phyloP scores from a whole-genome alignment of 2,113 vertebrate species.

The Mola mola region DNA sequence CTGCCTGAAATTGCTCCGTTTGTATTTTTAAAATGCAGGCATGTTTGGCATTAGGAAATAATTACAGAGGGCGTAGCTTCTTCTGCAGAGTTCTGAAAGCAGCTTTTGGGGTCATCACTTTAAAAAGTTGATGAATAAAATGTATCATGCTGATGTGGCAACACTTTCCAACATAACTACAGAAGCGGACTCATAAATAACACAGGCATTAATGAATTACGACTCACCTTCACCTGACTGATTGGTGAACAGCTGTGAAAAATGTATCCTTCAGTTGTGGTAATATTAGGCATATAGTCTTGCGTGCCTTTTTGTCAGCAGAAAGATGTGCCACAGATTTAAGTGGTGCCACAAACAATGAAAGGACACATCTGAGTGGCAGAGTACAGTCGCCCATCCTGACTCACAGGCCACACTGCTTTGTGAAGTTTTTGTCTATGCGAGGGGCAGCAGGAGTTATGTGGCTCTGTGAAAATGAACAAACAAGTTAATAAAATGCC shows the following conservation, averaged over 20 bases:
- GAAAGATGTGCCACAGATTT: conserved; percentile 32
- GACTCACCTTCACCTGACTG: conserved; percentile 45
- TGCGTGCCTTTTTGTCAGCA: conserved; percentile 49
- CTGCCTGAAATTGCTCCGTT: conserved; percentile 17
- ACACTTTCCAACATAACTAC: conserved; percentile 27
- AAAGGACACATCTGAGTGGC: conserved; percentile 47
- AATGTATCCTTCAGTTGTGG: conserved; percentile 47
- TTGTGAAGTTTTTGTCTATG: conserved; percentile 22
- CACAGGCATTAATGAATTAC: conserved; percentile 1
- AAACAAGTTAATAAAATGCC: conserved; percentile 76
- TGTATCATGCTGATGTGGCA: conserved; percentile 29
- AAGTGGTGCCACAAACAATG: conserved; percentile 42
- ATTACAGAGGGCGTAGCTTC: conserved; percentile 30
- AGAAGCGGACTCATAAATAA: conserved; percentile 52
- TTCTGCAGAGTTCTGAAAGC: conserved; percentile 13
- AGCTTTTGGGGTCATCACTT: conserved; percentile 8
- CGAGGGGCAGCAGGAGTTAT: conserved; percentile 66
- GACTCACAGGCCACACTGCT: conserved; percentile 28
- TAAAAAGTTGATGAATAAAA: conserved; percentile 34
- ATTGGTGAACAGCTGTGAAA: conserved; percentile 41
- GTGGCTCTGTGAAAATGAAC: conserved; percentile 71
- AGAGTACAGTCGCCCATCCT: conserved; percentile 51
- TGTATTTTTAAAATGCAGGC: conserved; percentile 30
- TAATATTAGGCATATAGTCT: conserved; percentile 62
- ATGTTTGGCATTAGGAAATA: conserved; percentile 24